Base-by-base conservation (phyloP, 2,888 invertebrate species). In the Macroteleia sp. region DNA sequence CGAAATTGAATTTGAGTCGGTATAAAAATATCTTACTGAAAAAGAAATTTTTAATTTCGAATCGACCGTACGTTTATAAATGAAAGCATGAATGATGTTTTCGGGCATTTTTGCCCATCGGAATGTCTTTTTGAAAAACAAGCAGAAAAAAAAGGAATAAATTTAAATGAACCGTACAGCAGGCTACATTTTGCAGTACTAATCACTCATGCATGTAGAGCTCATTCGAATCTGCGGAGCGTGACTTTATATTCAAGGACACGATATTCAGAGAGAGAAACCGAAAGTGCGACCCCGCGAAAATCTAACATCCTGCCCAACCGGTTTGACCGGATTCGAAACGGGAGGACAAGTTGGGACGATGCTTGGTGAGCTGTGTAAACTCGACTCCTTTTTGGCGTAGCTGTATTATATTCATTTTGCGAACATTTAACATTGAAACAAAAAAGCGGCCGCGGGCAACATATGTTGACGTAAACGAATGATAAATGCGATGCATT, bases 221-320 rank as follows among this genome's bases (percentile, higher is more conserved):
- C 78, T 76, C 75, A 76, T 77, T 79, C 71, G 69, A 77, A 74
- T 79, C 79, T 81, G 82, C 79, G 81, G 82, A 74, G 79, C 83
- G 81, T 80, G 86, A 82, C 83, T 85, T 85, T 84, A 83, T 85
- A 80, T 81, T 86, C 88, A 88, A 89, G 87, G 88, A 89, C 87
- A 89, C 86, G 83, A 87, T 90, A 89, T 90, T 90, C 89, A 87
- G 91, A 91, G 73, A 73, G 73, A 73, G 73, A 73, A 91, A 91
- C 91, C 89, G 91, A 91, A 91, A 91, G 91, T 91, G 91, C 91
- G 91, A 91, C 90, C 91, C 90, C 90, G 90, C 91, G 91, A 91
- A 91, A 91, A 91, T 91, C 91, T 91, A 91, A 91, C 91, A 89
- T 90, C 90, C 86, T 88, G 86, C 85, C 88, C 86, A 91, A 91